A percentile compares a stretch with the other conserved stretches of the same genome.
phyloP scores from a whole-genome alignment of 2,113 vertebrate genomes.

The Piaya cayana region DNA sequence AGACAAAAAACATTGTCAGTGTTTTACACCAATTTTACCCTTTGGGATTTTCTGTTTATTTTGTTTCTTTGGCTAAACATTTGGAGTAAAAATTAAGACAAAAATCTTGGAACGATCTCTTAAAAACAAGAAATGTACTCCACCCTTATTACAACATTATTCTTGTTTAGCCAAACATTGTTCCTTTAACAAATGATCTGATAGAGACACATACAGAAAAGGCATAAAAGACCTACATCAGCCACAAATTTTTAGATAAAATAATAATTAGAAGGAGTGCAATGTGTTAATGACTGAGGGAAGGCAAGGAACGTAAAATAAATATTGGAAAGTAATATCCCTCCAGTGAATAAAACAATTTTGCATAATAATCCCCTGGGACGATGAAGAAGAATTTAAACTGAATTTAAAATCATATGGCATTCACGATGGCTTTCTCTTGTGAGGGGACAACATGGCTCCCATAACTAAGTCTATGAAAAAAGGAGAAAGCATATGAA shows the following conservation, averaged over 20 bases:
- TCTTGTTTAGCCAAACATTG: conserved; percentile 58
- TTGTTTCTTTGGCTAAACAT: conserved; percentile 63
- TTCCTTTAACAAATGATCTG: conserved; percentile 45
- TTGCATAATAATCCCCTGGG: background rate
- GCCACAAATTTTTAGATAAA: background rate
- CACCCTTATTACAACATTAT: conserved; percentile 70
- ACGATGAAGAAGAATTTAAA: background rate
- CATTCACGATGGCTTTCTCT: background rate
- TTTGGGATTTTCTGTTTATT: conserved; percentile 59
- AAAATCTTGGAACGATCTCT: conserved; percentile 66
- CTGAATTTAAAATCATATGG: background rate
- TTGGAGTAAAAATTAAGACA: conserved; percentile 63
- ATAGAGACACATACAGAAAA: conserved; percentile 32
- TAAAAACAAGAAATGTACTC: conserved; percentile 54
- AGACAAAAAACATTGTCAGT: background rate
- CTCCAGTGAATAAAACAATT: background rate
- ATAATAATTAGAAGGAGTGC: background rate
- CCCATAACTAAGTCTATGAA: background rate
- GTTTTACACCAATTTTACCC: conserved; percentile 28
- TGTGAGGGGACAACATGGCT: background rate
- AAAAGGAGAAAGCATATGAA: background rate
- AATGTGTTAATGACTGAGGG: background rate
- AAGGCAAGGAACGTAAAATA: background rate
- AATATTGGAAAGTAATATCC: background rate
- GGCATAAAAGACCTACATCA: background rate